Conservation (phyloP, 2,888 invertebrate genomes). For the Stenichneumon culpator region DNA sequence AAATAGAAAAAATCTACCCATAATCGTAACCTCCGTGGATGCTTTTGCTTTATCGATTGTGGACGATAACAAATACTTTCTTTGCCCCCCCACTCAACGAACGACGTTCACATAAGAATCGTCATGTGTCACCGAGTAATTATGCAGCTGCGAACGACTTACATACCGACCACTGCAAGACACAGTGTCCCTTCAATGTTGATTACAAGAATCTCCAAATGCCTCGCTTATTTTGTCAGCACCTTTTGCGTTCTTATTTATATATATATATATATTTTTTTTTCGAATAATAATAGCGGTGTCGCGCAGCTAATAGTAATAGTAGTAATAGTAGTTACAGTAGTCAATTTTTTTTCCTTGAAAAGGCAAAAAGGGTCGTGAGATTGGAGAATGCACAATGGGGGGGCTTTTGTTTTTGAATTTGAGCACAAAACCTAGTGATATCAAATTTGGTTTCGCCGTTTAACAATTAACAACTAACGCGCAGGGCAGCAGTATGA, state of each 20-base stretch:
- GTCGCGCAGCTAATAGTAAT: background rate
- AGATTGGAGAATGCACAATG: constrained; percentile 68
- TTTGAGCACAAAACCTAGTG: constrained; percentile 76
- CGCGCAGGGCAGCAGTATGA: constrained; percentile 64
- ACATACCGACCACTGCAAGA: background rate
- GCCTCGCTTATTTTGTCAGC: background rate
- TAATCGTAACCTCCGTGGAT: background rate
- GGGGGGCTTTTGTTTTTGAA: constrained; percentile 58
- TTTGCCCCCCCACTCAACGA: background rate
- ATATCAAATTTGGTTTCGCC: constrained; percentile 74
- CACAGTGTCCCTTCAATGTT: background rate
- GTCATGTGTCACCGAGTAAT: constrained; percentile 1
- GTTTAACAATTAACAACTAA: constrained; percentile 72
- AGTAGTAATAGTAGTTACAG: background rate
- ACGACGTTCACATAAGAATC: constrained; percentile 5
- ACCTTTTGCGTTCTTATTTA: background rate
- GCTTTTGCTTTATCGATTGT: background rate
- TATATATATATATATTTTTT: background rate
- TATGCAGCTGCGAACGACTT: background rate
- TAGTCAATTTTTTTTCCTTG: constrained; percentile 13
- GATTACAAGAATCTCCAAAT: background rate
- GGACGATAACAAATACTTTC: constrained; percentile 20
- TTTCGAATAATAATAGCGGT: constrained; percentile 7
- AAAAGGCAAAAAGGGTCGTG: constrained; percentile 21
- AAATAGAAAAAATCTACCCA: background rate